These are phyloP conservation scores for Pterophyllum scalare DNA, from an alignment of 2,113 vertebrate genomes.

Conservation along the genomic window DNA sequence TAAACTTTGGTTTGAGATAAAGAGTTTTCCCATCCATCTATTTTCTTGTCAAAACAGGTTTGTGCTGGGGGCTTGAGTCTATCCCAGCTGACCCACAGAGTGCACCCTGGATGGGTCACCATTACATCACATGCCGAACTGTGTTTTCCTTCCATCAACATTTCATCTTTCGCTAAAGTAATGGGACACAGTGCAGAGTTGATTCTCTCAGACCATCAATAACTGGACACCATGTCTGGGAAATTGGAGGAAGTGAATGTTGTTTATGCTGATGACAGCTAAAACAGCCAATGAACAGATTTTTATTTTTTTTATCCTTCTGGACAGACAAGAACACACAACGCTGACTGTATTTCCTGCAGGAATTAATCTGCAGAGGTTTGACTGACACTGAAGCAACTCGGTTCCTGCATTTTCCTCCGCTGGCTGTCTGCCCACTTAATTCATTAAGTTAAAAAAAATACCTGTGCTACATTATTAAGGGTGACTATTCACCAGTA, in stretches of 20 bases:
- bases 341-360: constrained; percentile 29
- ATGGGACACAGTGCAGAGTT: constrained; percentile 27
- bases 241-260: constrained; percentile 18
- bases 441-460: constrained; percentile 69
- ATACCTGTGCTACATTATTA: background rate
- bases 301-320: constrained; percentile 49
- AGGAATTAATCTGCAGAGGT: constrained; percentile 47
- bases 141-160: constrained; percentile 17
- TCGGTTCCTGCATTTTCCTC: background rate
- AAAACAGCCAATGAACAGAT: constrained; percentile 9
- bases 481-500: constrained; percentile 36
- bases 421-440: constrained; percentile 57
- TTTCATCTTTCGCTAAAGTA: constrained; percentile 19
- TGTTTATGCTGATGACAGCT: constrained; percentile 34
- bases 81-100: background rate
- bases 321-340: constrained; percentile 11
- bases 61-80: background rate
- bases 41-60: constrained; percentile 3
- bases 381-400: constrained; percentile 62
- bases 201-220: constrained; percentile 30
- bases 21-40: background rate
- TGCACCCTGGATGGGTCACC: background rate
- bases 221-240: constrained; percentile 6
- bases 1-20: background rate
- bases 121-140: background rate